Base-by-base conservation (phyloP, 2,113 vertebrate species). In the Plectropomus leopardus region DNA sequence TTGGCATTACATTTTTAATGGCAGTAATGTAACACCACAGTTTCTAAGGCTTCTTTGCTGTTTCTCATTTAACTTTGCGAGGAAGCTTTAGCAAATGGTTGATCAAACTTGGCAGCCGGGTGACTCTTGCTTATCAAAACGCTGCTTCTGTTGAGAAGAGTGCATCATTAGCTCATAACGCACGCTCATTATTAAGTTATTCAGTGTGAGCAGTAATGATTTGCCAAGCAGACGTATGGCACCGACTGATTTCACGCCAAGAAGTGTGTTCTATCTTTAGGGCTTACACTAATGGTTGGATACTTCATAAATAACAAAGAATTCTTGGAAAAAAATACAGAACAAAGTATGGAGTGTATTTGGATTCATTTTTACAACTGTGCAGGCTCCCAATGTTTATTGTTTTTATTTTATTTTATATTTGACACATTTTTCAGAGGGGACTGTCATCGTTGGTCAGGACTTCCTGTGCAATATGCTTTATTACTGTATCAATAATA, bases 381-480 rank as follows among this genome's bases (percentile, higher is more conserved):
- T 80, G 32, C 51, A 21, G 51, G 57, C 68, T 72, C 60, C 57
- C 11, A 16, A 34, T 36, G 51, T 72, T 63, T 26, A 69, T 34
- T 71, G 70, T 50, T 78, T 77, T 79, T 79, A 16, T 53, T 68
- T 73, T 65, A 10, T 75, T 76, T 82, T 64, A 50, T 78, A 68
- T 79, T 74, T 73, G 45, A 71, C 19, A 71, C 60, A 21, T 68
- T 80, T 65, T 89, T 73, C 14, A 9, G 34, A 63, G 71, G 40
- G 68, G 71, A 42, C 59, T 66, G 53, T 73, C 44, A 24, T 86
- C 70, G 55, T 72, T 87, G 78, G 88, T 87, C 83, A 67, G 86
- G 80, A 86, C 91, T 87, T 92, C 86, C 83, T 91, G 92, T 94
- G 93, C 91, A 93, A 92, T 93, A 94, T 93, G 76, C 85, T 94